Percentiles rank a stretch among this genome's conserved stretches.
These are phyloP conservation scores for Botia kubotai DNA, from an alignment of 2,797 vertebrate genomes.

Conservation along the genomic window DNA sequence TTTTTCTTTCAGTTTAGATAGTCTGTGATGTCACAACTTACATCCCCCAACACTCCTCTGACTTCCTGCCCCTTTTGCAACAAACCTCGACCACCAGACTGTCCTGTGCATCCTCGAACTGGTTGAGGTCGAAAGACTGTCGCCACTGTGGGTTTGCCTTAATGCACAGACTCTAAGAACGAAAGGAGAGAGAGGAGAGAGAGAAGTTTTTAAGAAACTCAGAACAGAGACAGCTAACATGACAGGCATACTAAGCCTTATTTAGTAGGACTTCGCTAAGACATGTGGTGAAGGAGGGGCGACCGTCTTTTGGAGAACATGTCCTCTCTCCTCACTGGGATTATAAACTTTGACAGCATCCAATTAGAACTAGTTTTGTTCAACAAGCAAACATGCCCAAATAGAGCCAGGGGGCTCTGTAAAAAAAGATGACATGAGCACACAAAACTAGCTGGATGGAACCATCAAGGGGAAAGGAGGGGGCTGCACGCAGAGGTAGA, in stretches of 20 bases:
- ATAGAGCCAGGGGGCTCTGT: constrained; percentile 68
- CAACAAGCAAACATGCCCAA: constrained; percentile 83
- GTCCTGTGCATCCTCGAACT: constrained; percentile 92
- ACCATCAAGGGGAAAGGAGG: constrained; percentile 63
- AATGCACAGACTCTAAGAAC: constrained; percentile 88
- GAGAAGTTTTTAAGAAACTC: constrained; percentile 67
- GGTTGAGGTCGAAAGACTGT: constrained; percentile 98
- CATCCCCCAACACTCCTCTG: constrained; percentile 90
- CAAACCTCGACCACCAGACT: constrained; percentile 91
- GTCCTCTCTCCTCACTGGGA: constrained; percentile 77
- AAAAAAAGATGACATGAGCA: constrained; percentile 72
- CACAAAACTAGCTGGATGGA: constrained; percentile 74
- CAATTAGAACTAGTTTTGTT: constrained; percentile 86
- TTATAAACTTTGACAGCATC: constrained; percentile 84
- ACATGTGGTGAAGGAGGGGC: constrained; percentile 59
- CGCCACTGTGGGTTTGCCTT: constrained; percentile 96
- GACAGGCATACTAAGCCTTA: constrained; percentile 76
- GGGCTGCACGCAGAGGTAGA: constrained; percentile 74
- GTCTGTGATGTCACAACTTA: constrained; percentile 75
- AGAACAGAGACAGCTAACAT: constrained; percentile 67
- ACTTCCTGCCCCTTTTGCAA: constrained; percentile 90
- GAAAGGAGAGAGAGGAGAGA: constrained; percentile 16
- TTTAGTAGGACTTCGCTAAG: constrained; percentile 66
- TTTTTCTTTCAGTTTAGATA: not conserved
- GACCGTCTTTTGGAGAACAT: constrained; percentile 55